These are phyloP conservation scores for Anolis sagrei DNA, from an alignment of 2,113 vertebrate genomes.

Conservation along the genomic window DNA sequence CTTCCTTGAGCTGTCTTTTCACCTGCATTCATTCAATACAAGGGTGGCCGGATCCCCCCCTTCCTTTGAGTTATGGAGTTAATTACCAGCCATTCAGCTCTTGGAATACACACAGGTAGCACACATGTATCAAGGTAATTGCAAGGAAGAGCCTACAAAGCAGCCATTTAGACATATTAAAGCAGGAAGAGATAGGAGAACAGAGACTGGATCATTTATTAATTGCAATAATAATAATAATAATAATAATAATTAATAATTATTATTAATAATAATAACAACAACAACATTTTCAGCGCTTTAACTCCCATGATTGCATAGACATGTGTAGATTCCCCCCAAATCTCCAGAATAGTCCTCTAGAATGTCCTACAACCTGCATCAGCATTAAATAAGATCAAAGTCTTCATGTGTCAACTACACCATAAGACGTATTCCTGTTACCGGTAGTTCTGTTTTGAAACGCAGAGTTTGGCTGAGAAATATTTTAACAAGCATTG, in stretches of 20 bases:
- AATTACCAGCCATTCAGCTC: constrained; percentile 5
- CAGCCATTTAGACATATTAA: constrained; percentile 18
- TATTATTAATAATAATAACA: not conserved
- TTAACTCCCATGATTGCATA: too few species aligned
- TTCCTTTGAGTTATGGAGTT: constrained; percentile 17
- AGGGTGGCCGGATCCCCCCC: not conserved
- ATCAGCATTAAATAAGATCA: too few species aligned
- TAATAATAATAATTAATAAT: too few species aligned
- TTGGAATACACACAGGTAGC: not conserved
- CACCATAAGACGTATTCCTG: too few species aligned
- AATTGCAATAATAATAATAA: not conserved
- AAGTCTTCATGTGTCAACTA: not conserved
- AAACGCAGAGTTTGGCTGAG: not conserved
- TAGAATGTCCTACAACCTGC: too few species aligned
- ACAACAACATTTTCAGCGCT: too few species aligned
- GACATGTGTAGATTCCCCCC: too few species aligned
- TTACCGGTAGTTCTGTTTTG: not conserved
- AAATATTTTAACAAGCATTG: not conserved
- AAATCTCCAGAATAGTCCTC: too few species aligned
- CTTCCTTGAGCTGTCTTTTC: constrained; percentile 13
- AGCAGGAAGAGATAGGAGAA: not conserved
- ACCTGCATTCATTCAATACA: not conserved
- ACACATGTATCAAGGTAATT: constrained; percentile 17
- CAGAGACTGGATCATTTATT: constrained; percentile 6
- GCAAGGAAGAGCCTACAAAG: not conserved